Base-by-base conservation (phyloP, 2,797 vertebrate species). In the Rhabdophis nuchalis region DNA sequence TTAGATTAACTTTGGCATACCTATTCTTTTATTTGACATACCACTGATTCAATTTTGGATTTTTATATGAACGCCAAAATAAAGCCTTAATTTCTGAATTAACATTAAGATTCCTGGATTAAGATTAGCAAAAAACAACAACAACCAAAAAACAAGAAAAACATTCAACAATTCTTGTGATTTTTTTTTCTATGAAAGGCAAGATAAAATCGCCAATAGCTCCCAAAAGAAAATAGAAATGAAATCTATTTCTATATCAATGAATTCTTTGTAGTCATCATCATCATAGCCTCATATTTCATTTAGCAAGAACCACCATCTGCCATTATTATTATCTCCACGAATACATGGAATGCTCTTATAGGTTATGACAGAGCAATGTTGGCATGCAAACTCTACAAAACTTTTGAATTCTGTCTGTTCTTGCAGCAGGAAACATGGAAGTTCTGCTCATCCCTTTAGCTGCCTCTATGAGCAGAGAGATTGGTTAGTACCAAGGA, bases 1-100 rank as follows among this genome's bases (percentile, higher is more conserved):
- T 95, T 96, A 95, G 92, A 88, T 96, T 97, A 97, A 95, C 96
- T 93, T 97, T 97, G 95, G 96, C 95, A 96, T 96, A 94, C 91
- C 87, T 77, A 90, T 91, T 41, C 90, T 95, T 93, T 89, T 93
- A 95, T 93, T 96, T 10, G 92, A 95, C 93, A 95, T 95, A 89
- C 86, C 94, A 95, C 68, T 94, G 95, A 96, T 94, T 95, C 96
- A 95, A 95, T 92, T 95, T 93, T 96, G 29, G 87, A 82, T 96
- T 97, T 96, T 95, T 90, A 96, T 95, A 95, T 92, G 91, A 92
- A 93, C 93, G 94, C 96, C 96, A 96, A 96, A 94, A 97, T 95
- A 95, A 90, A 96, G 36, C 9, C 18, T 5, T n/a, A 68, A 32
- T 68, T 68, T 68, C 29, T 68, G 61, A 68, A 68, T 68, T 68